A percentile compares a stretch with the other conserved stretches of the same genome.
Evolutionary conservation across 2,888 invertebrate genomes (phyloP).

Genomic region (Heliconius erato): DNA sequence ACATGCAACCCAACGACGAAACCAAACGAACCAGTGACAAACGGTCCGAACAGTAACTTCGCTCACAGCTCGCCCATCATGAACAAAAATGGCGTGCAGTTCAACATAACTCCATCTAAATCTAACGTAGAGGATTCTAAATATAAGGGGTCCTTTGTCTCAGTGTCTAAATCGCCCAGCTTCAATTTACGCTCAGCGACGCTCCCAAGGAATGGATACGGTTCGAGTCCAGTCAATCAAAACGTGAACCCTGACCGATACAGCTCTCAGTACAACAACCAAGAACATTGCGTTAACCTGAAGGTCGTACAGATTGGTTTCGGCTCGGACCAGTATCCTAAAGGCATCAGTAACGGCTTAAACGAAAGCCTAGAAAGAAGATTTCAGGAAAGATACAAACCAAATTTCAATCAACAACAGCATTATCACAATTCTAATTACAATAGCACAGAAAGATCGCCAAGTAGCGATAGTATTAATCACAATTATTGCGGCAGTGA

Average conservation of each 20-base stretch:
- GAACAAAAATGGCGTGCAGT: conserved; percentile 85
- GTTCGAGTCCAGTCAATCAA: conserved; percentile 72
- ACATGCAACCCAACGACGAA: conserved; percentile 81
- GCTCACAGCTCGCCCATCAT: conserved; percentile 84
- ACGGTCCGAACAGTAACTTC: conserved; percentile 72
- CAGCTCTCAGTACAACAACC: conserved; percentile 83
- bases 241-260: conserved; percentile 82
- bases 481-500: conserved; percentile 79
- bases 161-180: conserved; percentile 79
- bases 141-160: conserved; percentile 74
- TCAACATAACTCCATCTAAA: conserved; percentile 81
- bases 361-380: conserved; percentile 79
- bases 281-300: conserved; percentile 84
- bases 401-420: conserved; percentile 74
- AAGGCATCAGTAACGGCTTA: conserved; percentile 81
- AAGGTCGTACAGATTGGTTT: conserved; percentile 88
- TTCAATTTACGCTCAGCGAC: conserved; percentile 88
- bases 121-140: conserved; percentile 80
- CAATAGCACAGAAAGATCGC: conserved; percentile 75
- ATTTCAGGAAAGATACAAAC: conserved; percentile 84
- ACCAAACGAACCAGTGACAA: conserved; percentile 65
- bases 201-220: conserved; percentile 89
- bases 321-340: conserved; percentile 86
- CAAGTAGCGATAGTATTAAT: conserved; percentile 79
- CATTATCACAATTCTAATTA: conserved; percentile 80